Evolutionary conservation across 2,888 invertebrate species (phyloP).

Genomic region (Chalcosyrphus nemorum): DNA sequence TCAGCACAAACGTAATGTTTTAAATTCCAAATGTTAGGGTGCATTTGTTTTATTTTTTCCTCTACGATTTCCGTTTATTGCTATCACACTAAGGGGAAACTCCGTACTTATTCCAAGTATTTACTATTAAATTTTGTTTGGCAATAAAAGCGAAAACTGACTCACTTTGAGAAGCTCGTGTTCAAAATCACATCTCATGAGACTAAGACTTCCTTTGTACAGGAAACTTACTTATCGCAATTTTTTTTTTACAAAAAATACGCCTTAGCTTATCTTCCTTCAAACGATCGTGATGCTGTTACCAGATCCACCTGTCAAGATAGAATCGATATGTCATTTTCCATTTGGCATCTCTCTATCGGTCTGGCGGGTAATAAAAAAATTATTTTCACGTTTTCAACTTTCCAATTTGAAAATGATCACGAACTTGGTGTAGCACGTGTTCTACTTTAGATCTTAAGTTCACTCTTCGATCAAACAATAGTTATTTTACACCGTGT

Average conservation of each 20-base stretch:
- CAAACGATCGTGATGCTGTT: slow-evolving; percentile 16
- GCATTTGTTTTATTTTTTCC: neutral
- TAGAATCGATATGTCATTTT: neutral
- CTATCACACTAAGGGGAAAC: neutral
- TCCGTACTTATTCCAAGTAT: neutral
- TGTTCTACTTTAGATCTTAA: neutral
- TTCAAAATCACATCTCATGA: neutral
- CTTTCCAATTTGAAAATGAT: neutral
- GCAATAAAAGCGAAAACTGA: neutral
- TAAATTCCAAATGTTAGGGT: neutral
- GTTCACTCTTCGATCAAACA: neutral
- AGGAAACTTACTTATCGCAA: too few relatives aligned
- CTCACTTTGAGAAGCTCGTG: neutral
- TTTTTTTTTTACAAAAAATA: too few relatives aligned
- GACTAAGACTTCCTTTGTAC: neutral
- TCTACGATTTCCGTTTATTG: neutral
- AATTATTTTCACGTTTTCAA: neutral
- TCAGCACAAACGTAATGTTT: neutral
- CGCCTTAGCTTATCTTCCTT: neutral
- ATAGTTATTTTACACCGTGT: slow-evolving; percentile 2
- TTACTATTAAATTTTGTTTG: neutral
- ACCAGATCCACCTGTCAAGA: neutral
- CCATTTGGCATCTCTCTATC: neutral
- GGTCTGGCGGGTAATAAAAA: neutral
- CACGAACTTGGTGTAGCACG: neutral